A percentile compares a stretch with the other conserved stretches of the same genome.
Conservation (phyloP, 2,888 invertebrate genomes). For the Spilosoma lubricipeda region DNA sequence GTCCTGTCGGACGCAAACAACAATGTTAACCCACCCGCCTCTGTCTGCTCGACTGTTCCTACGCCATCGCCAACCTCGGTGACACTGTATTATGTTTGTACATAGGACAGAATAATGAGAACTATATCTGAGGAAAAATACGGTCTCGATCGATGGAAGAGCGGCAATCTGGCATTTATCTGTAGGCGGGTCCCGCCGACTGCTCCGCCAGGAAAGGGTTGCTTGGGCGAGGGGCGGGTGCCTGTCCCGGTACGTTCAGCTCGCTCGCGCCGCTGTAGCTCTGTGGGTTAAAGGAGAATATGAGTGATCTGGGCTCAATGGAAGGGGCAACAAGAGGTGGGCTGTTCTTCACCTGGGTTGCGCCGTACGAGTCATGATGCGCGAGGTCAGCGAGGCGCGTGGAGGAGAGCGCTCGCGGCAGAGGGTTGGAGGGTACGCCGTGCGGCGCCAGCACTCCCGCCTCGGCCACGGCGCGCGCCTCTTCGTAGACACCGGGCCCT, state of each 20-base stretch:
- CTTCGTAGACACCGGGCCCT: slow-evolving; percentile 68
- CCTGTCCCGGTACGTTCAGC: slow-evolving; percentile 77
- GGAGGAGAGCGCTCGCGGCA: slow-evolving; percentile 94
- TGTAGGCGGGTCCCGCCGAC: slow-evolving; percentile 60
- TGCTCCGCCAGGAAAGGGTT: slow-evolving; percentile 75
- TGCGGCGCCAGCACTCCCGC: slow-evolving; percentile 95
- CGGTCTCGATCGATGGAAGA: slow-evolving; percentile 16
- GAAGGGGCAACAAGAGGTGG: background rate
- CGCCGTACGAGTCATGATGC: slow-evolving; percentile 91
- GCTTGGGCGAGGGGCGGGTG: slow-evolving; percentile 62
- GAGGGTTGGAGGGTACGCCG: slow-evolving; percentile 96
- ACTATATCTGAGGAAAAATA: slow-evolving; percentile 18
- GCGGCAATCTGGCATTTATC: slow-evolving; percentile 57
- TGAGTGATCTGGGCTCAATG: background rate
- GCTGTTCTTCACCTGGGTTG: slow-evolving; percentile 84
- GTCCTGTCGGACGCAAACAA: slow-evolving; percentile 12
- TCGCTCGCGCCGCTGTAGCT: slow-evolving; percentile 76
- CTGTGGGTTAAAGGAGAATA: slow-evolving; percentile 49
- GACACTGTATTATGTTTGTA: slow-evolving; percentile 34
- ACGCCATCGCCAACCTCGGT: background rate
- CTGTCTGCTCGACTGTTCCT: background rate
- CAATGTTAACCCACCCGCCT: slow-evolving; percentile 1
- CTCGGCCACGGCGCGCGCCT: slow-evolving; percentile 88
- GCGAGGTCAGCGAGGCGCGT: slow-evolving; percentile 91
- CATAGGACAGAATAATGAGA: slow-evolving; percentile 37